These are phyloP conservation scores for Smithornis capensis DNA, from an alignment of 2,113 vertebrate species.

Conservation along the genomic window DNA sequence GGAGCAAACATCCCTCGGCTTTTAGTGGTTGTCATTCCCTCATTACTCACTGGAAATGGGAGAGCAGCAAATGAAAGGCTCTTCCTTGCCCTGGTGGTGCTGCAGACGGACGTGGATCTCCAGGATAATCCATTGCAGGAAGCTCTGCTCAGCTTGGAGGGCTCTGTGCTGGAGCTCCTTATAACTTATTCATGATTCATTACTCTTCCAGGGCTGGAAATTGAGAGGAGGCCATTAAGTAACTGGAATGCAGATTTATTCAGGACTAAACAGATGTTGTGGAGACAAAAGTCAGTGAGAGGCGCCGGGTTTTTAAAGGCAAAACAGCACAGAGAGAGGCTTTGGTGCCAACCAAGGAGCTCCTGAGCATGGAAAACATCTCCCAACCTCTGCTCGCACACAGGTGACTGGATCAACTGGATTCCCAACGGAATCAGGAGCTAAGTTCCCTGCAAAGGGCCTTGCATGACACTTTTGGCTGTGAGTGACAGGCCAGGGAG, in stretches of 20 bases:
- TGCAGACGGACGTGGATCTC: not conserved
- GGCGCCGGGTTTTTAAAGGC: not conserved
- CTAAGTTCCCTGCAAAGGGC: not conserved
- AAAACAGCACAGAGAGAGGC: not conserved
- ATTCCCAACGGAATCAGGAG: not conserved
- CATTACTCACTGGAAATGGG: conserved; percentile 34
- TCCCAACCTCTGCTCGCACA: not conserved
- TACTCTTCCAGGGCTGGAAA: conserved; percentile 18
- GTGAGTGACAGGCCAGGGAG: not conserved
- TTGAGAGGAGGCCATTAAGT: conserved; percentile 3
- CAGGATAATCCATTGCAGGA: not conserved
- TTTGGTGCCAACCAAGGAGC: not conserved
- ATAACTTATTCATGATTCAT: conserved; percentile 44
- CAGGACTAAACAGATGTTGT: conserved; percentile 42
- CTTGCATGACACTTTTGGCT: not conserved
- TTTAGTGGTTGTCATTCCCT: not conserved
- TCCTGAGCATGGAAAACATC: not conserved
- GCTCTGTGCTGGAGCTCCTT: not conserved
- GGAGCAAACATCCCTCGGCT: not conserved
- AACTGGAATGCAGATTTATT: conserved; percentile 42
- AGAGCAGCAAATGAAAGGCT: not conserved
- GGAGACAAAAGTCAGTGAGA: not conserved
- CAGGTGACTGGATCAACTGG: not conserved
- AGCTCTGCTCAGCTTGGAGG: not conserved
- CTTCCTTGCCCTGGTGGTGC: not conserved